Evolutionary conservation across 2,797 vertebrate species (phyloP), one percentile per base, ranked within the genome.

Genomic region (Pterois miles): DNA sequence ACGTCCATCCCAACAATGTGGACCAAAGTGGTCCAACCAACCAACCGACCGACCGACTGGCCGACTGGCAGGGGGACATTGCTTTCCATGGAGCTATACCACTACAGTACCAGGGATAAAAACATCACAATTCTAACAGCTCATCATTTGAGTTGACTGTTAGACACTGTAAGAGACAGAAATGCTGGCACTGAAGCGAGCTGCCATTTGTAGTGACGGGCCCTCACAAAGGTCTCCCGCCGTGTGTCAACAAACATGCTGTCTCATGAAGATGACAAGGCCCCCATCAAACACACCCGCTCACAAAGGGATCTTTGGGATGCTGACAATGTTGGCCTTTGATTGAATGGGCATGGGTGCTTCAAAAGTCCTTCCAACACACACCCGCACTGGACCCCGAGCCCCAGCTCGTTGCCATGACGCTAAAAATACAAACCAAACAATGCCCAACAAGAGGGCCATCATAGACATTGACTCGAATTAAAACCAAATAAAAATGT

Each of bases 241-340:
- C 60, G 87, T 78, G 91, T 92, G 87, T 93, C 91, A 88, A 92
- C 93, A 93, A 94, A 94, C 93, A 91, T 76, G 85, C 82, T 46
- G 84, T 86, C 88, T 91, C 86, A 86, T 81, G 82, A 90, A 92
- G 89, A 93, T 93, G 93, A 93, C 93, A 93, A 88, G 86, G 58
- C 84, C 87, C 88, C 88, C 89, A 79, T 93, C 91, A 93, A 89
- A 93, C 87, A 86, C 67, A 76, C 89, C 86, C 72, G 74, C 82
- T 76, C 86, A 95, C 92, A 95, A 95, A 93, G 83, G 86, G 90
- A 94, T 93, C 93, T 92, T 88, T 93, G 85, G 89, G 91, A 92
- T 56, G 80, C 74, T 87, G 86, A 94, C 93, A 94, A 94, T 93
- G 90, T 93, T 90, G 86, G 80, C 88, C 92, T 95, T 94, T 95